Conservation (phyloP, 2,797 vertebrate species). For the Ctenopoma multispine region DNA sequence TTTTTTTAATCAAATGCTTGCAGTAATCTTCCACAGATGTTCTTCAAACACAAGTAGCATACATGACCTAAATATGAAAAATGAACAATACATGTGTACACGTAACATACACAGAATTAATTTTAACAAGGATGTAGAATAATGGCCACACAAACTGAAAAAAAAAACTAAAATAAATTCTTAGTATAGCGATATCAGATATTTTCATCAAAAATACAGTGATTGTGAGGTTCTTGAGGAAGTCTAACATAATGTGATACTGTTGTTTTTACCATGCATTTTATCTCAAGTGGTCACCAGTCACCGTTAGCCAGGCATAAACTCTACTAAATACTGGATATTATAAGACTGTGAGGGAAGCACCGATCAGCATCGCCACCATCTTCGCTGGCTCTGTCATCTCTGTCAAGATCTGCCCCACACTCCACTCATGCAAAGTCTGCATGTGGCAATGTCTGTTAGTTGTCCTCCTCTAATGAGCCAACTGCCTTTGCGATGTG, state of each 20-base stretch:
- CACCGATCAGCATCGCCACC: too few relatives aligned
- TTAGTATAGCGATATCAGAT: too few relatives aligned
- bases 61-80: slow-evolving; percentile 59
- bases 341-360: background rate
- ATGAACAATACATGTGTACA: slow-evolving; percentile 26
- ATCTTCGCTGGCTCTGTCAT: too few relatives aligned
- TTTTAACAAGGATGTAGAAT: slow-evolving; percentile 27
- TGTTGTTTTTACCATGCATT: background rate
- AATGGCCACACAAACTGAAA: slow-evolving; percentile 36
- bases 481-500: background rate
- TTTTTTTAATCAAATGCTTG: slow-evolving; percentile 56
- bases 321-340: background rate
- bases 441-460: background rate
- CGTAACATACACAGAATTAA: slow-evolving; percentile 13
- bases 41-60: slow-evolving; percentile 52
- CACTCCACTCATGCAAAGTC: too few relatives aligned
- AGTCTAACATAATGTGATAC: background rate
- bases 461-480: background rate
- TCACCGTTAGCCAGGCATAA: background rate
- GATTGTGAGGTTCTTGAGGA: background rate
- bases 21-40: slow-evolving; percentile 60
- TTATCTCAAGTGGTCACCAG: too few relatives aligned
- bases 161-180: too few relatives aligned
- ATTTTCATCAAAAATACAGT: too few relatives aligned
- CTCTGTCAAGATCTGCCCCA: too few relatives aligned